Percentiles rank a stretch among this genome's conserved stretches.
Conservation (phyloP, 2,888 invertebrate species). For the Pecten maximus region DNA sequence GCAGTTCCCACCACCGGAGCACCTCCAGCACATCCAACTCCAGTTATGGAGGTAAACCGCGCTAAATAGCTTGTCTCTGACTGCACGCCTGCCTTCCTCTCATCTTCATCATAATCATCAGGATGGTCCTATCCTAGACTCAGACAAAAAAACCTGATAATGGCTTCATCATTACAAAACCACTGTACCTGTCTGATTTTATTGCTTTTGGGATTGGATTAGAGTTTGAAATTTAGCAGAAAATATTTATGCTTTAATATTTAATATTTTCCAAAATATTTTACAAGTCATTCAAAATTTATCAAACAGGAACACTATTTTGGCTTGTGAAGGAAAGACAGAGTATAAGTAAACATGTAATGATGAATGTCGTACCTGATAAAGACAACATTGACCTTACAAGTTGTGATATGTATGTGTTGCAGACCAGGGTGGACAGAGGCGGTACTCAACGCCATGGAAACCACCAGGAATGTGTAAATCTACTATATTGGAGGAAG, state of each 20-base stretch:
- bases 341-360: not conserved
- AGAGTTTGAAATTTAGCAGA: not conserved
- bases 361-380: not conserved
- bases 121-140: conserved; percentile 36
- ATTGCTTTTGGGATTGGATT: not conserved
- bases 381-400: not conserved
- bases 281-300: not conserved
- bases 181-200: not conserved
- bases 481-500: conserved; percentile 52
- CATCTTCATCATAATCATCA: conserved; percentile 22
- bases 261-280: too few species aligned
- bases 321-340: not conserved
- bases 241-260: too few species aligned
- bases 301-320: not conserved
- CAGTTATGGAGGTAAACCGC: conserved; percentile 56
- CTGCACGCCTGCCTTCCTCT: conserved; percentile 36
- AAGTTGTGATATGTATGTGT: conserved; percentile 37
- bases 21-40: conserved; percentile 52
- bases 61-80: conserved; percentile 34
- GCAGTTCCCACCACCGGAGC: conserved; percentile 44
- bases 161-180: not conserved
- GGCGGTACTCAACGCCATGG: conserved; percentile 54
- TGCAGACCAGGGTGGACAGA: conserved; percentile 49
- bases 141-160: not conserved
- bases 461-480: conserved; percentile 50